Percentiles rank a stretch among this genome's conserved stretches.
These are phyloP conservation scores for Dreissena polymorpha DNA, from an alignment of 1,140 invertebrate species.

Conservation along the genomic window DNA sequence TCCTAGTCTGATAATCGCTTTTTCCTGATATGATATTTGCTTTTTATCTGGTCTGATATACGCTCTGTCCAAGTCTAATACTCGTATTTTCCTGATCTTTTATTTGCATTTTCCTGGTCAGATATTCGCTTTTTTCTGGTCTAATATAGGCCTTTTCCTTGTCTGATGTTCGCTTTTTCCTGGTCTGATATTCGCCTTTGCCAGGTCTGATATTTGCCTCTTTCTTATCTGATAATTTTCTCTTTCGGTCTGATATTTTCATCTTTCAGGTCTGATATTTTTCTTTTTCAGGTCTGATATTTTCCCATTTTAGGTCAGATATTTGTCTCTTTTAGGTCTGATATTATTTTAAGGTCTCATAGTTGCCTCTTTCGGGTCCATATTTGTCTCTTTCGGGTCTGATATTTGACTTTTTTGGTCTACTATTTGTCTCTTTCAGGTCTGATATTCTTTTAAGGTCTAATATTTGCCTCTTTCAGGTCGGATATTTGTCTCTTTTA, in stretches of 20 bases:
- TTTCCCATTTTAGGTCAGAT: not conserved
- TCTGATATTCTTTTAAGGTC: not conserved
- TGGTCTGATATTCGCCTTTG: too few species aligned
- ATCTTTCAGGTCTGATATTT: not conserved
- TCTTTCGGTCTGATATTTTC: too few species aligned
- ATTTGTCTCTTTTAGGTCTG: slow-evolving; percentile 38
- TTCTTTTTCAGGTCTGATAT: not conserved
- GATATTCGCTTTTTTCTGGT: too few species aligned
- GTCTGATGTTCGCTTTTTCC: too few species aligned
- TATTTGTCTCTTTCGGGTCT: not conserved
- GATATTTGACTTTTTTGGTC: not conserved
- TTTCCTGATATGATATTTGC: not conserved
- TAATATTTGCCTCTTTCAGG: not conserved
- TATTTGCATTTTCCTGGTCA: too few species aligned
- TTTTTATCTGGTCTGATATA: not conserved
- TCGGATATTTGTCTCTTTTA: not conserved
- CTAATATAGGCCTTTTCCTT: too few species aligned
- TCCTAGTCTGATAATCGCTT: not conserved
- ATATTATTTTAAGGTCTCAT: not conserved
- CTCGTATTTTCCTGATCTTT: slow-evolving; percentile 5
- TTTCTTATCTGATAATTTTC: too few species aligned
- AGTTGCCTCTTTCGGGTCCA: not conserved
- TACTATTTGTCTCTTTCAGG: too few species aligned
- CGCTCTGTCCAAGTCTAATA: slow-evolving; percentile 46
- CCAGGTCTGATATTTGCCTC: too few species aligned